Evolutionary conservation across 1,140 invertebrate genomes (phyloP), one percentile per base, ranked within the genome.

Genomic region (Trichomalopsis sarcophagae): DNA sequence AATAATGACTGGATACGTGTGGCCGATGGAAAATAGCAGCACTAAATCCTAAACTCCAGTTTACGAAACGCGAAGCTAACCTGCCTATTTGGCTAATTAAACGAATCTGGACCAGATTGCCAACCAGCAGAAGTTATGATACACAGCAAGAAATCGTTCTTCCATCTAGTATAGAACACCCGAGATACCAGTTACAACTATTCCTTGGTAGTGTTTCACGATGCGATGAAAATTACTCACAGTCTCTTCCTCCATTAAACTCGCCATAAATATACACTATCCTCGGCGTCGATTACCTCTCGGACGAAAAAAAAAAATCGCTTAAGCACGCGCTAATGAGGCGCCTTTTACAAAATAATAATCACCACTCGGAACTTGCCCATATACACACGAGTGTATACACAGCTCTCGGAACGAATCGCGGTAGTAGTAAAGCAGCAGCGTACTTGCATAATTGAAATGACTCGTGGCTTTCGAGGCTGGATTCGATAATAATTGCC

Each of bases 401-500:
- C 13, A 14, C 27, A 27, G 27, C 47, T 50, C 47, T 50, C 47
- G 47, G 47, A 50, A 17, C 47, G 47, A 50, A 50, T 50, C 47
- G 13, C 47, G 10, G 30, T 17, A n/a, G 36, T n/a, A n/a, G 73
- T 40, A 7, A 2, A 36, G 4, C 33, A 36, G 30, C 23, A 6
- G 68, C 14, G 9, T 1, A 21, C 40, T 76, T 78, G 76, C 76
- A 78, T 36, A 30, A 78, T 78, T 33, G 44, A 30, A 78, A 66
- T 76, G 74, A 76, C 74, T 62, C 17, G 36, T 21, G 44, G 7
- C n/a, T 76, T 50, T 47, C 74, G 30, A 47, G 30, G 2, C 17
- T 17, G 2, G 73, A 76, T 76, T 47, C 74, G 40, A 74, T 76
- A 76, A 76, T 76, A 76, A 76, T 76, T 50, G 74, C 73, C 27